A percentile compares a stretch with the other conserved stretches of the same genome.
phyloP scores from a whole-genome alignment of 2,113 vertebrate species.

The Perccottus glenii region DNA sequence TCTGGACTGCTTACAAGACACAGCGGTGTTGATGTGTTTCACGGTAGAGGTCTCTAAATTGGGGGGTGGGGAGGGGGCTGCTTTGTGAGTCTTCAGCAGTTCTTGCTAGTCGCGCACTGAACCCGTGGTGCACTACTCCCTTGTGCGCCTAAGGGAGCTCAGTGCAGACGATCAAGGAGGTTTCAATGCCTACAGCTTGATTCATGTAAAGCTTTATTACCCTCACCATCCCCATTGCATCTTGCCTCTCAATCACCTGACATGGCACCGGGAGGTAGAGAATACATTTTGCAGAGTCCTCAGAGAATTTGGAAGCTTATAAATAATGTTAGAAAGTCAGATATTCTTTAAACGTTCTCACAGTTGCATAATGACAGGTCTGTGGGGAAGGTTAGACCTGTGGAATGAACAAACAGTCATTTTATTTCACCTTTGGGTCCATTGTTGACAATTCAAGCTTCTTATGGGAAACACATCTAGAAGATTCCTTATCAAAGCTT shows the following conservation, averaged over 20 bases:
- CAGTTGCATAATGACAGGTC: no score
- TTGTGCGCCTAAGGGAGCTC: slow-evolving; percentile 29
- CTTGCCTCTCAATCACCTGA: slow-evolving; percentile 48
- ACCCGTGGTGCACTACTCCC: slow-evolving; percentile 25
- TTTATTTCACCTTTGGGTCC: no score
- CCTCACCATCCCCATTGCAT: slow-evolving; percentile 10
- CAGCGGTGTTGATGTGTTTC: slow-evolving; percentile 60
- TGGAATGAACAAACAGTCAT: no score
- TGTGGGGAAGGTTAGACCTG: background rate
- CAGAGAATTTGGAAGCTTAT: background rate
- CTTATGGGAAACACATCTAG: no score
- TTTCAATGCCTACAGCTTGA: slow-evolving; percentile 18
- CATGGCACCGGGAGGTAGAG: slow-evolving; percentile 9
- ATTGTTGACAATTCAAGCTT: no score
- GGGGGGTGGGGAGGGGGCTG: slow-evolving; percentile 7
- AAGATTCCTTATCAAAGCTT: no score
- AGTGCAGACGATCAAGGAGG: slow-evolving; percentile 4
- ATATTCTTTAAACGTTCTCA: background rate
- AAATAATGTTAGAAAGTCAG: background rate
- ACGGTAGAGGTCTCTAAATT: slow-evolving; percentile 22
- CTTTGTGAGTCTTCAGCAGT: slow-evolving; percentile 55
- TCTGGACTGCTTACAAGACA: slow-evolving; percentile 50
- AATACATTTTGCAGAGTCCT: background rate
- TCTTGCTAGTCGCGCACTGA: slow-evolving; percentile 26
- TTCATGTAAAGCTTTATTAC: slow-evolving; percentile 44